Evolutionary conservation across 2,888 invertebrate genomes (phyloP), one percentile per base, ranked within the genome.

Genomic region (Phengaris alcon): DNA sequence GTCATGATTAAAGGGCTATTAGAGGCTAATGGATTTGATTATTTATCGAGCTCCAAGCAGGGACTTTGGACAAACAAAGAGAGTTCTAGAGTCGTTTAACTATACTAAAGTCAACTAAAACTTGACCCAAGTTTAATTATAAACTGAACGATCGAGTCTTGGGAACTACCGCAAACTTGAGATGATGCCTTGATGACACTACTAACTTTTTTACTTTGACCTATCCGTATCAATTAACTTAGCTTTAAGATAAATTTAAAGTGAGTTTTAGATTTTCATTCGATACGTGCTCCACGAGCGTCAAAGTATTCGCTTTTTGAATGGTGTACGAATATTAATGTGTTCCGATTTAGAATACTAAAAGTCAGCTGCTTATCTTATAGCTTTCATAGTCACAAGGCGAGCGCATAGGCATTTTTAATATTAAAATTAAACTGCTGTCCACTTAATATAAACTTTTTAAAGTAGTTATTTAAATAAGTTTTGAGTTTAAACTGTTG

Each of bases 111-210:
- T 88, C 87, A 85, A 86, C 87, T 84, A 84, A 79, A 84, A 89
- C 86, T 90, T 90, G 90, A 89, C 87, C 89, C 82, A 83, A 90
- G 85, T 90, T 92, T 92, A 93, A 92, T 93, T 92, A 93, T 91
- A 90, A 90, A 89, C 88, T 87, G 87, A 86, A 84, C 82, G 88
- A 87, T 86, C 85, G 86, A 90, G 85, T 88, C 86, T 80, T 78
- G 81, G 82, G 84, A 84, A 89, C 90, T 88, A 88, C 88, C 87
- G 82, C 79, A 80, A 88, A 90, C 85, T 89, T 87, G 83, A 83
- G 86, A 86, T 88, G 86, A 85, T 83, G 84, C 80, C 72, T 72
- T 72, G 72, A 72, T 72, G 72, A 72, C 72, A 72, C 72, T 52
- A 72, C 72, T 12, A 72, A 72, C 72, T 72, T 72, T 72, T 72